Conservation (phyloP, 1,140 invertebrate species). For the Solen grandis region DNA sequence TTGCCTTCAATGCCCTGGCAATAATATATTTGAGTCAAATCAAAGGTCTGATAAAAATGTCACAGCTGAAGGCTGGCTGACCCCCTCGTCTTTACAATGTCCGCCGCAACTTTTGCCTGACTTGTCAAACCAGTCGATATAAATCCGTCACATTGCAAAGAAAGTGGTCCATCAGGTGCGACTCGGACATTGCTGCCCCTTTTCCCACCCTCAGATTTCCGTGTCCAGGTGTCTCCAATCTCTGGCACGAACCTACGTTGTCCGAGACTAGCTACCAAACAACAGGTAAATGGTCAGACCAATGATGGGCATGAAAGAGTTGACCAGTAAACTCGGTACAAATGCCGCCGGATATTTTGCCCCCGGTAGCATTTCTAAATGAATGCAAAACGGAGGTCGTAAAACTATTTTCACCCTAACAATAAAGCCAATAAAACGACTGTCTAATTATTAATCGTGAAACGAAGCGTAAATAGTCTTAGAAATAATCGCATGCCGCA, state of each 20-base stretch:
- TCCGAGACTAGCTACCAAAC: too few relatives aligned
- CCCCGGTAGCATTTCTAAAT: constrained; percentile 1
- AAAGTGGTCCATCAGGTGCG: constrained; percentile 1
- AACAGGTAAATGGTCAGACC: too few relatives aligned
- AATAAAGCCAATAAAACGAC: constrained; percentile 48
- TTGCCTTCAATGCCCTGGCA: too few relatives aligned
- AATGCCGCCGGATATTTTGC: background rate
- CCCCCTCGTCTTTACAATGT: background rate
- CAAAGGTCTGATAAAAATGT: constrained; percentile 52
- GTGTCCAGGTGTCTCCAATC: constrained; percentile 40
- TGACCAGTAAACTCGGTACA: constrained; percentile 31
- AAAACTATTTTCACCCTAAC: constrained; percentile 51
- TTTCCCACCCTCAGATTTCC: constrained; percentile 28
- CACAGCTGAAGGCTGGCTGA: constrained; percentile 1
- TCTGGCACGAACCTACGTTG: constrained; percentile 27
- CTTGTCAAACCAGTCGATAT: constrained; percentile 32
- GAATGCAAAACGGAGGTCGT: constrained; percentile 37
- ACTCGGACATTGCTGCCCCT: constrained; percentile 5
- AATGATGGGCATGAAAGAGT: too few relatives aligned
- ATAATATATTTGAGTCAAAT: too few relatives aligned
- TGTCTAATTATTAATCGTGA: constrained; percentile 57
- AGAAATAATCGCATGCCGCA: constrained; percentile 44
- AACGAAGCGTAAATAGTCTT: constrained; percentile 39
- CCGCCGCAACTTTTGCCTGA: constrained; percentile 6
- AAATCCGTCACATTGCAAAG: constrained; percentile 41